Evolutionary conservation across 2,888 invertebrate species (phyloP).

Genomic region (Conops quadrifasciatus): DNA sequence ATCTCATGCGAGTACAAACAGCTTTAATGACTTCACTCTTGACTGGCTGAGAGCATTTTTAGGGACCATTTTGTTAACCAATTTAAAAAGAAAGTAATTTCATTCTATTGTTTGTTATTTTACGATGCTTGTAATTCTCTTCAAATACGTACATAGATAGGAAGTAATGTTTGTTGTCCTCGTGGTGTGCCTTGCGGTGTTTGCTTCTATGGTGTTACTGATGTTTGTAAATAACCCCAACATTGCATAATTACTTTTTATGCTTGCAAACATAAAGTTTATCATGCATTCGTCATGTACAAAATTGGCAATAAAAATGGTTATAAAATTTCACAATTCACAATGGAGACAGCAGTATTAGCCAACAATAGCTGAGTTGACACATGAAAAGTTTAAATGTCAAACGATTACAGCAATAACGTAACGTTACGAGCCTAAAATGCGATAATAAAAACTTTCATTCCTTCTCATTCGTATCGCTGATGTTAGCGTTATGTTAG

Average conservation of each 20-base stretch:
- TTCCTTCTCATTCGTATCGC: neutral
- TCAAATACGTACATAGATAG: too few species aligned
- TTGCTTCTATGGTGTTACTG: neutral
- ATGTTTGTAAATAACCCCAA: neutral
- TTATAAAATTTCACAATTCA: neutral
- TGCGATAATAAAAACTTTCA: neutral
- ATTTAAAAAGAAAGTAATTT: too few species aligned
- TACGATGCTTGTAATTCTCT: too few species aligned
- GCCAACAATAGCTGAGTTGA: neutral
- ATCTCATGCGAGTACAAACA: too few species aligned
- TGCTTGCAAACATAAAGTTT: slow-evolving; percentile 49
- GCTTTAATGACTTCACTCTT: too few species aligned
- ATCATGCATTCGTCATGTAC: slow-evolving; percentile 59
- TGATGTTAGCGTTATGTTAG: too few species aligned
- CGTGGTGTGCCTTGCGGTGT: neutral
- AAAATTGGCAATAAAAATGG: slow-evolving; percentile 57
- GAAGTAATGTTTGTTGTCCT: neutral
- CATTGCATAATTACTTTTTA: slow-evolving; percentile 35
- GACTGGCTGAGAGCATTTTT: too few species aligned
- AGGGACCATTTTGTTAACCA: too few species aligned
- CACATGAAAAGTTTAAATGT: neutral
- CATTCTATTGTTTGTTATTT: too few species aligned
- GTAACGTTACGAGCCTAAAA: neutral
- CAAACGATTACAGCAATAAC: neutral
- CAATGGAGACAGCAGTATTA: neutral